A percentile compares a stretch with the other conserved stretches of the same genome.
Conservation (phyloP, 2,797 vertebrate species). For the Salarias fasciatus region DNA sequence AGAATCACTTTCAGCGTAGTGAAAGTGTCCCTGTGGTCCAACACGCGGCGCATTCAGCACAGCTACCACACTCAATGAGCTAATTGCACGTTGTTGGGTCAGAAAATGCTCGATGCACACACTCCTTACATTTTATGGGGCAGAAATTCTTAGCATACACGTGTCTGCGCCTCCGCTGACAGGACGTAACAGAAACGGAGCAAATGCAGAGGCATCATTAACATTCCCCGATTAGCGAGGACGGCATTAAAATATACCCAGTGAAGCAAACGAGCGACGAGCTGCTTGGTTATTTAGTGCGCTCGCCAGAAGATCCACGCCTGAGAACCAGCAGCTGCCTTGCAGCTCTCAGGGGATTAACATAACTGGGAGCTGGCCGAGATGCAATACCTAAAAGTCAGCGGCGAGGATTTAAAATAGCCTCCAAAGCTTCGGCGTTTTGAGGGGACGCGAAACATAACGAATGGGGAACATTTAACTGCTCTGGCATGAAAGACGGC, state of each 20-base stretch:
- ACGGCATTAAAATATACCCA: not conserved
- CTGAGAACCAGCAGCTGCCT: not conserved
- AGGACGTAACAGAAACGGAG: not conserved
- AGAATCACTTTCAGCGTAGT: constrained; percentile 23
- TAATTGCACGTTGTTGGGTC: constrained; percentile 20
- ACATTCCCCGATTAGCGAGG: not conserved
- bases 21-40: constrained; percentile 14
- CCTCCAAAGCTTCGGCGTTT: not conserved
- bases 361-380: not conserved
- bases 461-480: too few relatives aligned
- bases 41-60: not conserved
- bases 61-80: constrained; percentile 2
- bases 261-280: constrained; percentile 4
- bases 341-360: not conserved
- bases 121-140: constrained; percentile 1
- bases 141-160: not conserved
- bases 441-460: not conserved
- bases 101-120: not conserved
- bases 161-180: too few relatives aligned
- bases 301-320: not conserved
- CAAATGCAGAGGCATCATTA: not conserved
- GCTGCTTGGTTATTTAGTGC: not conserved
- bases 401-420: not conserved
- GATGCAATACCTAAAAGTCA: not conserved
- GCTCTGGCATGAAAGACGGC: too few relatives aligned